These are phyloP conservation scores for Rattus norvegicus DNA, from an alignment of 2,113 vertebrate genomes.

Conservation along the genomic window DNA sequence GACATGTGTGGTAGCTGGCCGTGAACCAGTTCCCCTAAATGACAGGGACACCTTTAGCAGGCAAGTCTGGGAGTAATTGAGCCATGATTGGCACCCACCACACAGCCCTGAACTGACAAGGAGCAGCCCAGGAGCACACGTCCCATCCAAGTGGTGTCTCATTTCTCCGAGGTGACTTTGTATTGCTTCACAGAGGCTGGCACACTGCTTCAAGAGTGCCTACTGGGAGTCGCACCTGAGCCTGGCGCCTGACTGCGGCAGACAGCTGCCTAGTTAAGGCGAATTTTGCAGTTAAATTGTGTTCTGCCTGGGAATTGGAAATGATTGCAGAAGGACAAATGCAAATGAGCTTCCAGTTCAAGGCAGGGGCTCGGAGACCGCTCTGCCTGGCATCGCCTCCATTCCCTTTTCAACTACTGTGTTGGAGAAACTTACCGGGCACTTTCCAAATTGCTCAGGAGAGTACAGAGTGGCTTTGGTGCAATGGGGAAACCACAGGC, in stretches of 20 bases:
- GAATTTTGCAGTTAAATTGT: constrained; percentile 76
- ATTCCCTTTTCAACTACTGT: constrained; percentile 25
- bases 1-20: neutral
- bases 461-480: neutral
- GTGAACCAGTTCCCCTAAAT: neutral
- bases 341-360: constrained; percentile 65
- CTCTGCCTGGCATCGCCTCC: neutral
- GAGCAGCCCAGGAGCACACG: neutral
- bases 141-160: constrained; percentile 68
- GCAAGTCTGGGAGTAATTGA: constrained; percentile 60
- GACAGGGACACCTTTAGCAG: constrained; percentile 31
- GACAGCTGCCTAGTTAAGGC: constrained; percentile 78
- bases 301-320: constrained; percentile 71
- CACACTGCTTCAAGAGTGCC: neutral
- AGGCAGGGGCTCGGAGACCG: constrained; percentile 10
- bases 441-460: constrained; percentile 35
- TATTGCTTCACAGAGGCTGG: constrained; percentile 57
- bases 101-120: constrained; percentile 31
- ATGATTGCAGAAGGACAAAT: constrained; percentile 72
- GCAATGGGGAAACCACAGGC: neutral
- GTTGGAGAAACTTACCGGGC: constrained; percentile 35
- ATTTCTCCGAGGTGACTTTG: constrained; percentile 71
- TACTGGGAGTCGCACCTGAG: constrained; percentile 72
- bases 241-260: constrained; percentile 49
- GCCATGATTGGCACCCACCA: constrained; percentile 46